These are phyloP conservation scores for Alectoris magna DNA, from an alignment of 2,797 vertebrate species.

Conservation along the genomic window DNA sequence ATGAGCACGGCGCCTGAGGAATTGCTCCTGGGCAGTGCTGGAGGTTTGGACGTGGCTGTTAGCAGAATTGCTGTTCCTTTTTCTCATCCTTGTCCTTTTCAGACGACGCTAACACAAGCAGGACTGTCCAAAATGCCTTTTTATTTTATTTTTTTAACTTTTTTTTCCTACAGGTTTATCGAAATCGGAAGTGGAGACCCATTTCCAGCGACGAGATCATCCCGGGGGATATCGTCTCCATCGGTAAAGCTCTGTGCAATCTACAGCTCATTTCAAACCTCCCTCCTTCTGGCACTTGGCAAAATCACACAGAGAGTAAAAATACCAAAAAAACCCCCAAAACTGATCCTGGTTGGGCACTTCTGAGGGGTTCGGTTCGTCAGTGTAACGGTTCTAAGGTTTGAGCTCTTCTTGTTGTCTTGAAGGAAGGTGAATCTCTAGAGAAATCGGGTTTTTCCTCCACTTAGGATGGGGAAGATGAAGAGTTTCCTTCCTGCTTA, in stretches of 20 bases:
- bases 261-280: background rate
- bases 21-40: background rate
- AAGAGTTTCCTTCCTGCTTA: background rate
- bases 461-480: background rate
- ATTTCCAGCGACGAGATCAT: constrained; percentile 94
- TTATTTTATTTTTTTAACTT: background rate
- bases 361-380: background rate
- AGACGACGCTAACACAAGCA: too few relatives aligned
- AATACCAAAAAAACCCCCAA: too few relatives aligned
- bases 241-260: constrained; percentile 80
- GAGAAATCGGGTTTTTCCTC: background rate
- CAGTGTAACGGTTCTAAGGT: background rate
- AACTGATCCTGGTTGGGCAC: background rate
- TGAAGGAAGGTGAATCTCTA: background rate
- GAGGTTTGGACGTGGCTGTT: background rate
- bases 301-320: too few relatives aligned
- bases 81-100: too few relatives aligned
- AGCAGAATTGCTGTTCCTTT: too few relatives aligned
- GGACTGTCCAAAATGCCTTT: background rate
- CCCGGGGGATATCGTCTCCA: constrained; percentile 93
- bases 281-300: accelerated
- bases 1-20: background rate
- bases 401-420: background rate
- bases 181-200: constrained; percentile 96
- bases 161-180: constrained; percentile 87